Base-by-base conservation (phyloP, 92 coral and sea anemone genomes). In the Scolanthus callimorphus region DNA sequence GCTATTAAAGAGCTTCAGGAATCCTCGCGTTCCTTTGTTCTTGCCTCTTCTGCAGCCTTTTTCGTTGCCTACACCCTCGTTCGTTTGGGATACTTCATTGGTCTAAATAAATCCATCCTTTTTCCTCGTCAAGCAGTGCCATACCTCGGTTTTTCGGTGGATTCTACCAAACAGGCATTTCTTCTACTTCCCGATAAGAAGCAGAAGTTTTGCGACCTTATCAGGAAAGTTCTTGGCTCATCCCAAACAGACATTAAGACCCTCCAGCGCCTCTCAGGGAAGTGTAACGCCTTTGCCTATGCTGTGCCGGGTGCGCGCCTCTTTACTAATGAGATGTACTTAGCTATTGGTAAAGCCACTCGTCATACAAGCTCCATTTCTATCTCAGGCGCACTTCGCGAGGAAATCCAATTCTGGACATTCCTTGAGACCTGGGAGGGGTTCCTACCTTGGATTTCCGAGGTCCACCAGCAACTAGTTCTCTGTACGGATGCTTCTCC, bases 241-340 rank as follows among this genome's bases (percentile, higher is more conserved):
- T 12, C 49, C n/a, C 3, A 25, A 4, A 46, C 49, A 12, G 82
- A 59, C 39, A 45, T 67, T 9, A 67, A 58, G 34, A 65, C 66
- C 28, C 60, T 77, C 12, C 78, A 70, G 22, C 48, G 73, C 0
- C 56, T 78, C 1, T 45, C 73, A 9, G 73, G 84, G 20, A n/a
- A n/a, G n/a, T n/a, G n/a, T n/a, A n/a, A n/a, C n/a, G n/a, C n/a
- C n/a, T n/a, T n/a, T n/a, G n/a, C n/a, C 44, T 50, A 45, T 0
- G 78, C 78, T 0, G 67, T 62, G 34, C 78, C 73, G 26, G 85
- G 69, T 46, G 68, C 74, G 3, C 46, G 69, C n/a, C n/a, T n/a
- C n/a, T 63, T 70, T 50, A 56, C 37, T 1, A 63, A 71, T 48
- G 69, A 70, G 43, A 78, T 78, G 11, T 57, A 70, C 23, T 13